Base-by-base conservation (phyloP, 2,888 invertebrate genomes). In the Panzeria rudis region DNA sequence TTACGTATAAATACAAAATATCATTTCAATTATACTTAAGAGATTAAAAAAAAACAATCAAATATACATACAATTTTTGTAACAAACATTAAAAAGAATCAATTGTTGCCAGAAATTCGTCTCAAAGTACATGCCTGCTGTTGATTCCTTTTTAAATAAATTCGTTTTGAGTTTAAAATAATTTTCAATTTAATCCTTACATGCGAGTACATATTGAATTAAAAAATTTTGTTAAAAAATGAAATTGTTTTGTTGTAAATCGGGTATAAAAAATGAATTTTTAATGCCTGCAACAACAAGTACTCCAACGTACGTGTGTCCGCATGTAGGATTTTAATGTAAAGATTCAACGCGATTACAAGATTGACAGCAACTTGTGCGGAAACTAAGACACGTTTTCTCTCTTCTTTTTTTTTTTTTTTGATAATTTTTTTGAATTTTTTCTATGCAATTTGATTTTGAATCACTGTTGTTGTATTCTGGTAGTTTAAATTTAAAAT, bases 311-410 rank as follows among this genome's bases (percentile, higher is more conserved):
- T 77, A 69, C 77, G 66, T 80, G 69, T 80, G 72, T 72, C 72
- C 72, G 56, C 20, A 73, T 80, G 59, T 29, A 72, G 64, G 25
- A 47, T 56, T 80, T 69, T 38, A 50, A 78, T 69, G 61, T 25
- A 69, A 13, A 78, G 68, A 72, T 72, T 71, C 52, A 78, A 17
- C 61, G 61, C 59, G 69, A 56, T 54, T 66, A 66, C n/a, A 0
- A 83, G 86, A 86, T 86, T 86, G 86, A 86, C 86, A 86, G 86
- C 86, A 84, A 86, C 86, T 86, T 86, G 86, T 86, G 86, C 86
- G 86, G 86, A 86, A 86, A 86, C 81, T 78, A 69, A 82, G 83
- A 81, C 86, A 86, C 86, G 86, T 86, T 86, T 86, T 84, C 56
- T 78, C 82, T 76, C 44, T 76, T 47, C 35, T 75, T 38, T 62